A percentile compares a stretch with the other conserved stretches of the same genome.
Conservation (phyloP, 1,140 invertebrate species). For the Uloborus diversus region DNA sequence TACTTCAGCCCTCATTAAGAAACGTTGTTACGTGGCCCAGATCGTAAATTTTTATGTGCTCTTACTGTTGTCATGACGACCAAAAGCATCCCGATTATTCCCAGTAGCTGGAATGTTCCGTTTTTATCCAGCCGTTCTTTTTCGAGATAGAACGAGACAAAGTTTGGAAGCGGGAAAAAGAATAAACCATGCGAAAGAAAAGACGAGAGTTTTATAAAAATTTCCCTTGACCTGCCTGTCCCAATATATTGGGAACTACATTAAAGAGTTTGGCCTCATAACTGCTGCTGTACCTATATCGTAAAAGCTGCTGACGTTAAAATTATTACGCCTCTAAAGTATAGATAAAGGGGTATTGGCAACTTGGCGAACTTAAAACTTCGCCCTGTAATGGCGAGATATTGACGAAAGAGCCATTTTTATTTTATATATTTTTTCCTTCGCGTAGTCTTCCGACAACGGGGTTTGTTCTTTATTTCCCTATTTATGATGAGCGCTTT, state of each 20-base stretch:
- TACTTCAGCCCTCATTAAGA: slow-evolving; percentile 40
- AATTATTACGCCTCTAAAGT: slow-evolving; percentile 33
- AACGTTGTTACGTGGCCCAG: not conserved
- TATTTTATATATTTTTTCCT: slow-evolving; percentile 4
- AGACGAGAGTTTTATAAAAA: slow-evolving; percentile 43
- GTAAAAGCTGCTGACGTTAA: slow-evolving; percentile 41
- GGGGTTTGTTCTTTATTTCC: slow-evolving; percentile 16
- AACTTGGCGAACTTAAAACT: slow-evolving; percentile 48
- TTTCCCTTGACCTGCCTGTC: slow-evolving; percentile 14
- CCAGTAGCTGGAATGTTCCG: not conserved
- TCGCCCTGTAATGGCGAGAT: slow-evolving; percentile 43
- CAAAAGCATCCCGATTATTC: not conserved
- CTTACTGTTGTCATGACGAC: slow-evolving; percentile 13
- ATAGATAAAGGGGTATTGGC: slow-evolving; percentile 43
- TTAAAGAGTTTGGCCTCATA: not conserved
- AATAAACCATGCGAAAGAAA: slow-evolving; percentile 1
- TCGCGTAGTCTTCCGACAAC: not conserved
- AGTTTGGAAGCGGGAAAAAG: not conserved
- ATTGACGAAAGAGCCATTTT: slow-evolving; percentile 22
- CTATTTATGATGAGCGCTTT: slow-evolving; percentile 36
- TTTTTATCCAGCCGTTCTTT: slow-evolving; percentile 28
- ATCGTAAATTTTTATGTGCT: slow-evolving; percentile 44
- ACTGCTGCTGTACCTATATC: slow-evolving; percentile 29
- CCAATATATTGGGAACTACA: slow-evolving; percentile 43
- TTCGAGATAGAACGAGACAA: slow-evolving; percentile 27